Percentiles rank a stretch among this genome's conserved stretches.
Evolutionary conservation across 2,888 invertebrate genomes (phyloP).

Genomic region (Plagiodera versicolora): DNA sequence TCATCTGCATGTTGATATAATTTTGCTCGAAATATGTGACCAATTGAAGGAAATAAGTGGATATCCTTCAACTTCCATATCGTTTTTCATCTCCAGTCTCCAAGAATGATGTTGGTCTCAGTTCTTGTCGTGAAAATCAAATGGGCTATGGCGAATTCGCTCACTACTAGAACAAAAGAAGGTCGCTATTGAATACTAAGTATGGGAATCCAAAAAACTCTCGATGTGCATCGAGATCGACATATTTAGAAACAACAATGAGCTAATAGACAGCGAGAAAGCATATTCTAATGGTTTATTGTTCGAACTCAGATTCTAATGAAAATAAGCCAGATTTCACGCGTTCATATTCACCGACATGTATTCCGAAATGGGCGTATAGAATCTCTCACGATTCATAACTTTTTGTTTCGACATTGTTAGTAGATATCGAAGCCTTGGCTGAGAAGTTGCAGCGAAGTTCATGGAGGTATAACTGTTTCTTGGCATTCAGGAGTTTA

Average conservation of each 20-base stretch:
- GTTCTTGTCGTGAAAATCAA: neutral
- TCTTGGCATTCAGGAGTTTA: no score
- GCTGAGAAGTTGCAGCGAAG: neutral
- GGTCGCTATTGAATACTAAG: neutral
- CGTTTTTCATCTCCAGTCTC: neutral
- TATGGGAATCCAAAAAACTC: constrained; percentile 3
- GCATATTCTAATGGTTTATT: constrained; percentile 16
- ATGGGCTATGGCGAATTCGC: neutral
- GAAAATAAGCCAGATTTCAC: constrained; percentile 22
- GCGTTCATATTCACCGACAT: constrained; percentile 19
- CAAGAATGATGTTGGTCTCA: neutral
- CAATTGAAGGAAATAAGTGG: no score
- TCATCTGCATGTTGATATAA: no score
- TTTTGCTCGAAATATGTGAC: no score
- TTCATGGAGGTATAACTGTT: neutral
- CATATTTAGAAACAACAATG: constrained; percentile 11
- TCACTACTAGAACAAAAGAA: constrained; percentile 10
- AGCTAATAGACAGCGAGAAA: constrained; percentile 11
- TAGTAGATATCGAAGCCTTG: neutral
- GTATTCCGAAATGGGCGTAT: constrained; percentile 20
- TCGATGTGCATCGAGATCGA: constrained; percentile 9
- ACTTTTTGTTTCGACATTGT: neutral
- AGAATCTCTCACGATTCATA: constrained; percentile 21
- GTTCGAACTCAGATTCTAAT: constrained; percentile 21
- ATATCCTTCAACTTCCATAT: no score